Base-by-base conservation (phyloP, 2,113 vertebrate species). In the Pseudopipra pipra region DNA sequence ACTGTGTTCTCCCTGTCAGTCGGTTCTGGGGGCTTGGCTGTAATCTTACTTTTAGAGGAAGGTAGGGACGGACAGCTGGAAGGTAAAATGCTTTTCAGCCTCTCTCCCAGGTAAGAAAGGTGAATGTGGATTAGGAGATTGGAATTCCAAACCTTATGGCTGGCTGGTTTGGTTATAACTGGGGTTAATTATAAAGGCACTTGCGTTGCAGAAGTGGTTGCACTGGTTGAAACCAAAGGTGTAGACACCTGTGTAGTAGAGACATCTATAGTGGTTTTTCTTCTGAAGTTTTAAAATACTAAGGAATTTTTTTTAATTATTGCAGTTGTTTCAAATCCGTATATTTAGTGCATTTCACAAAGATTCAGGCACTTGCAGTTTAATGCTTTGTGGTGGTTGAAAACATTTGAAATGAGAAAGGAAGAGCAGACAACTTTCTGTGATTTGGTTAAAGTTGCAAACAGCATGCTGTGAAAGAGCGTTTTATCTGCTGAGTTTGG, bases 1-100 rank as follows among this genome's bases (percentile, higher is more conserved):
- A 76, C 96, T 92, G 93, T 95, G 87, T 95, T 96, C 81, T 59
- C 95, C 49, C 59, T 87, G 71, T 31, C 70, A 25, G n/a, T 78
- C 90, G 31, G 92, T 96, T 95, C 91, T 94, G 86, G 93, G 59
- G 84, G 37, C 92, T 87, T 89, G 91, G 89, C 96, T 98, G 41
- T 56, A n/a, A 72, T 92, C 75, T 95, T 96, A 90, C 93, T 97
- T 97, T 37, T 41, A 3, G 35, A 31, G 71, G 43, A 86, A 68
- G 82, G 41, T 37, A 62, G 58, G 73, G 62, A 41, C 56, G 22
- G 49, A 23, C 59, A 94, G 62, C 86, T 85, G 92, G 59, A 41
- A 93, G 46, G 31, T 56, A 43, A 91, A 91, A 59, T 54, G 35
- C 37, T 37, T 68, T 62, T 58, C 59, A 89, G 68, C 44, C 35